Base-by-base conservation (phyloP, 1,140 invertebrate genomes). In the Leptestheria dahalacensis region DNA sequence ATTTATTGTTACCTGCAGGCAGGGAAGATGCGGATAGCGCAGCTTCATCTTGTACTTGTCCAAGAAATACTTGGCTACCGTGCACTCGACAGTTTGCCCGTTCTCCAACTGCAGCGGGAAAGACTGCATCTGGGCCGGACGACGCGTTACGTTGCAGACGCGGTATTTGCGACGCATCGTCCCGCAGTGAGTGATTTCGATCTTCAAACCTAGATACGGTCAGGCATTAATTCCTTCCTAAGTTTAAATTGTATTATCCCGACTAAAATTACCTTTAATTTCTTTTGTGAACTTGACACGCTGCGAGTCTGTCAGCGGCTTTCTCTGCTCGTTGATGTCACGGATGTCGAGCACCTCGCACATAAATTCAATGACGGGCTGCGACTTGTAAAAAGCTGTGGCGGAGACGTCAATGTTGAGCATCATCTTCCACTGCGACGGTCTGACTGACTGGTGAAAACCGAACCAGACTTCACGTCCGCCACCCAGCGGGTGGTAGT, bases 381-480 rank as follows among this genome's bases (percentile, higher is more conserved):
- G 97, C 47, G 96, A 91, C 76, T 99, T 99, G 75, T 99, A 99
- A 74, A 99, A 99, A 57, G 97, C 97, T 64, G 97, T 99, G 50
- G 97, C 97, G 65, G 95, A 98, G 24, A 99, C 93, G 79, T 99
- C 97, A 76, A 99, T 99, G 74, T 99, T 99, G 29, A 99, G 79
- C 93, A 99, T 99, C 96, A 99, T 99, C 79, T 99, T 99, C 97
- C 97, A 99, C 71, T 99, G 94, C 52, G 92, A 97, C 10, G 97
- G 97, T 66, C 96, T 80, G 1, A 99, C 97, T 65, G 91, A 95
- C 71, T 99, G 97, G 82, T 99, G 97, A 74, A 99, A 99, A 73
- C 97, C 97, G 78, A 99, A 99, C 97, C 97, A 99, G 1, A 99
- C 97, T 76, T 99, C 97, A 64, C 97, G 78, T 33, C 97, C 97